Evolutionary conservation across 2,113 vertebrate genomes (phyloP), one percentile per base, ranked within the genome.

Genomic region (Cariama cristata): DNA sequence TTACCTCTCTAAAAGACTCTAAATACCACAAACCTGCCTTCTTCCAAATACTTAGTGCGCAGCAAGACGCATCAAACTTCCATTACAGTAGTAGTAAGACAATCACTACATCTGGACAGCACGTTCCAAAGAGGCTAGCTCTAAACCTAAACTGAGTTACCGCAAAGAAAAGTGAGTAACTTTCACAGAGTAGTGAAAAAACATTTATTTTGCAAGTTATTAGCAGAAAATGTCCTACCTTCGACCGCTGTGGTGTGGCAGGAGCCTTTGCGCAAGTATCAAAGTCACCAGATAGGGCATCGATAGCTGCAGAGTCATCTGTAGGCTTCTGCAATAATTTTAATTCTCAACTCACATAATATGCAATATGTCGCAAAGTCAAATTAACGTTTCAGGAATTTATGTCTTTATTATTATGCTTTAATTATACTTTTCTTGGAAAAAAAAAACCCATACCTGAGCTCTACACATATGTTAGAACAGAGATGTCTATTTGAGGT

Each of bases 211-310:
- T 62, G 5, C 21, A 79, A 63, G 20, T 75, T 45, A 33, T 10
- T 56, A 69, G 81, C 30, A 90, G 87, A 89, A 93, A 85, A 77
- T 77, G 53, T 19, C 82, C 58, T 96, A 98, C 98, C 98, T 98
- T 97, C 94, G 93, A 84, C 17, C 38, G 87, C 95, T 97, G 79
- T 5, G 97, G 81, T 35, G 72, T 47, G 60, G 72, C 85, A 90
- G 97, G 62, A 87, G 87, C 26, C 67, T 96, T 81, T 45, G 91
- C 89, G 76, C 97, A 97, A 27, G 62, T 86, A 67, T 96, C 97
- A 5, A 98, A 98, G 59, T 98, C 98, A 50, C 89, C 90, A 5
- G 98, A 98, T 3, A 98, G 97, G 18, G 96, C 88, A 62, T 98
- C 98, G 1, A 98, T 98, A 69, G 98, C 97, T 53, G 96, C 97